Percentiles rank a stretch among this genome's conserved stretches.
phyloP scores from a whole-genome alignment of 2,113 vertebrate species.

The Hemiprocne comata region DNA sequence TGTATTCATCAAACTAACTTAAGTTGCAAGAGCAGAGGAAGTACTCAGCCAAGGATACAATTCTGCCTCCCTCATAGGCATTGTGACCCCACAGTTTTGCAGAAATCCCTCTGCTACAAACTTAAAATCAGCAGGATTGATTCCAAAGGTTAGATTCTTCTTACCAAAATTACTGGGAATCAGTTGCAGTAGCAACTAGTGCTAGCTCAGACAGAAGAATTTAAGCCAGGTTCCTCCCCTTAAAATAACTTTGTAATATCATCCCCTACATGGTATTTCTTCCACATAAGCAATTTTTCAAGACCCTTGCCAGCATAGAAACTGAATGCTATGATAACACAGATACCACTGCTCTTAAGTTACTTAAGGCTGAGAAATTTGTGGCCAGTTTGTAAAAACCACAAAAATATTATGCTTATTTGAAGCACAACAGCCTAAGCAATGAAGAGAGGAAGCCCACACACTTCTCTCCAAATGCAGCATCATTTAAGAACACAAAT shows the following conservation, averaged over 20 bases:
- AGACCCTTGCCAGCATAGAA: not conserved
- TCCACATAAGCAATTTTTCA: not conserved
- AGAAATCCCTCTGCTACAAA: not conserved
- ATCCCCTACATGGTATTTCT: not conserved
- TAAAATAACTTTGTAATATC: no score
- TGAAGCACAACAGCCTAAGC: not conserved
- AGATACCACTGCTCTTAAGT: not conserved
- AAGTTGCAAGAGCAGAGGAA: accelerated
- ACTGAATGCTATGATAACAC: not conserved
- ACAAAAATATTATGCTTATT: not conserved
- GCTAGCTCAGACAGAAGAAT: not conserved
- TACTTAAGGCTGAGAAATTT: not conserved
- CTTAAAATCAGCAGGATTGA: not conserved
- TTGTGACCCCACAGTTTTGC: not conserved
- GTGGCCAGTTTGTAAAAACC: not conserved
- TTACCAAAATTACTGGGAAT: not conserved
- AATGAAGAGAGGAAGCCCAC: not conserved
- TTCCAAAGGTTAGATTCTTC: not conserved
- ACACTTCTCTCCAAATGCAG: not conserved
- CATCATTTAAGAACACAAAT: not conserved
- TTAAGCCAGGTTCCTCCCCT: not conserved
- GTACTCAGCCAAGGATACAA: not conserved
- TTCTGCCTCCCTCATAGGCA: not conserved
- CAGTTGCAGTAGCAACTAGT: not conserved
- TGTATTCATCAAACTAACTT: not conserved